These are phyloP conservation scores for Gryllus bimaculatus DNA, from an alignment of 1,140 invertebrate genomes.

Conservation along the genomic window DNA sequence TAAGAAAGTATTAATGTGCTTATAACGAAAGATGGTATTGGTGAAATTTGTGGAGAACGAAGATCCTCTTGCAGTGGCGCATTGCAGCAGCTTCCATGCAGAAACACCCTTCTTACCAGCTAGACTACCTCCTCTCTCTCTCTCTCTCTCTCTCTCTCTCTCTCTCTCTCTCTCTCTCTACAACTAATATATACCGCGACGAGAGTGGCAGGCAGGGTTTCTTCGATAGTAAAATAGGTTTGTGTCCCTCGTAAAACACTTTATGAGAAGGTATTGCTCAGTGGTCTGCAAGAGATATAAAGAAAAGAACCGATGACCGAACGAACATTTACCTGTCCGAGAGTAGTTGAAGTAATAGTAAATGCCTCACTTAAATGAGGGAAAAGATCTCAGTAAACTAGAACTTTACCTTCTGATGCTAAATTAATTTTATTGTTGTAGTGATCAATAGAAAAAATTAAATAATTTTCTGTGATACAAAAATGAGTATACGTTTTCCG, in stretches of 20 bases:
- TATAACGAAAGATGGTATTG: too few relatives aligned
- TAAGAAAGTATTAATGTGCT: too few relatives aligned
- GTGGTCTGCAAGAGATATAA: not conserved
- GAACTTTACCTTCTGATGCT: too few relatives aligned
- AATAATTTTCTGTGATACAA: too few relatives aligned
- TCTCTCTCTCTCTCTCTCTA: not conserved
- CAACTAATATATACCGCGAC: not conserved
- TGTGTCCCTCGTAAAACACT: not conserved
- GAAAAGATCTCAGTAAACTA: too few relatives aligned
- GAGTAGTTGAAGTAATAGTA: too few relatives aligned
- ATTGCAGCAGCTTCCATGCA: not conserved
- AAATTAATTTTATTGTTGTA: too few relatives aligned
- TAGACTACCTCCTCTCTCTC: not conserved
- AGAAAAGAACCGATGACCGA: not conserved
- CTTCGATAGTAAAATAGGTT: not conserved
- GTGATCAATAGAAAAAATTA: too few relatives aligned
- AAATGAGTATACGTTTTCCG: too few relatives aligned
- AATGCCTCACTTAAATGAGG: too few relatives aligned
- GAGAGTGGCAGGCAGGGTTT: not conserved
- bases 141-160: too few relatives aligned
- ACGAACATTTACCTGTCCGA: not conserved
- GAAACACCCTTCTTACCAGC: not conserved
- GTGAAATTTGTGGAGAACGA: too few relatives aligned
- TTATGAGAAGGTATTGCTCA: not conserved
- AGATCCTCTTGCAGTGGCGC: not conserved